These are phyloP conservation scores for Acleris sparsana DNA, from an alignment of 2,888 invertebrate species.

Conservation along the genomic window DNA sequence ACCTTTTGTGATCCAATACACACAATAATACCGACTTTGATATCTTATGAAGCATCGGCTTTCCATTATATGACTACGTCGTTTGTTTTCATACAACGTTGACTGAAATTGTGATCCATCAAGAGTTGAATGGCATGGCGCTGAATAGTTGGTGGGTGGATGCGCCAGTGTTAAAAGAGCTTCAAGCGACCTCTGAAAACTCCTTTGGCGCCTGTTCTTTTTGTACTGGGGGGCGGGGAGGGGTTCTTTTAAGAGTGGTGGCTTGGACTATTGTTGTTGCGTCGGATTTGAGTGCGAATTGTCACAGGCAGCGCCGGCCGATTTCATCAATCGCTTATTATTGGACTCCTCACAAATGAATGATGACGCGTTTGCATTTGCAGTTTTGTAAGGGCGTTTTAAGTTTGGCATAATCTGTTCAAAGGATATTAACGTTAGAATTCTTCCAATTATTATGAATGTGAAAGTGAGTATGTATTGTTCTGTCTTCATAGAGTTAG, in stretches of 20 bases:
- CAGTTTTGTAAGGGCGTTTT: conserved; percentile 40
- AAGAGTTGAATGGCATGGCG: conserved; percentile 73
- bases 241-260: conserved; percentile 55
- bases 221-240: conserved; percentile 47
- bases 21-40: conserved; percentile 27
- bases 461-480: too few species aligned
- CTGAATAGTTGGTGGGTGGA: conserved; percentile 74
- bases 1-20: conserved; percentile 8
- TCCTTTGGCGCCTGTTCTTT: conserved; percentile 51
- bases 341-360: conserved; percentile 68
- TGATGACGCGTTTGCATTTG: conserved; percentile 64
- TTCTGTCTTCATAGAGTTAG: too few species aligned
- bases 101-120: conserved; percentile 78
- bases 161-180: conserved; percentile 50
- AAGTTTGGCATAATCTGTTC: conserved; percentile 4
- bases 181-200: conserved; percentile 49
- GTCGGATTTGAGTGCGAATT: conserved; percentile 76
- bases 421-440: too few species aligned
- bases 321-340: conserved; percentile 78
- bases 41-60: conserved; percentile 48
- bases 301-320: conserved; percentile 71
- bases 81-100: conserved; percentile 76
- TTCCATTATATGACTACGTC: conserved; percentile 61
- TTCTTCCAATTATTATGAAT: too few species aligned
- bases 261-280: conserved; percentile 67